Conservation (phyloP, 2,888 invertebrate species). For the Beris morrisii region DNA sequence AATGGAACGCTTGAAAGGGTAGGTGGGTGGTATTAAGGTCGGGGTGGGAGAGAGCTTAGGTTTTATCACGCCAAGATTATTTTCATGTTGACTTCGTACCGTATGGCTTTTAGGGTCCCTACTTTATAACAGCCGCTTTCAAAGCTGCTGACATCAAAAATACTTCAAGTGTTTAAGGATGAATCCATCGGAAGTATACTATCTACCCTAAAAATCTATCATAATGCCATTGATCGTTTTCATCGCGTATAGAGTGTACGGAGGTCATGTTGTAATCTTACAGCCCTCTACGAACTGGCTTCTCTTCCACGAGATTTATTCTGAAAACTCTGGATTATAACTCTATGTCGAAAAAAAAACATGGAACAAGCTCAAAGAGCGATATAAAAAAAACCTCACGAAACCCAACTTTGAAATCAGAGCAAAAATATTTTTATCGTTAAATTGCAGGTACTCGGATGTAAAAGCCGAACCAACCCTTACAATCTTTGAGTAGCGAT, state of each 20-base stretch:
- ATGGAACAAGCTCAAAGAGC: not conserved
- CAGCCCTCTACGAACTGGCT: no score
- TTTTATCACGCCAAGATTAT: constrained; percentile 19
- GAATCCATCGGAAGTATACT: not conserved
- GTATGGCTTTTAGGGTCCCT: not conserved
- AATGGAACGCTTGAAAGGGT: constrained; percentile 4
- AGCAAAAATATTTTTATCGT: constrained; percentile 28
- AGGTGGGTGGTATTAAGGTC: not conserved
- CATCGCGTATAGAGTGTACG: no score
- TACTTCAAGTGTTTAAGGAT: not conserved
- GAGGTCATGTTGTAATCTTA: no score
- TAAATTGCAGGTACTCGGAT: constrained; percentile 19
- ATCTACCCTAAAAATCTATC: constrained; percentile 20
- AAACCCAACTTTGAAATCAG: constrained; percentile 8
- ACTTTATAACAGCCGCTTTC: not conserved
- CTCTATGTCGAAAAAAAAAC: not conserved
- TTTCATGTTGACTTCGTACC: constrained; percentile 3
- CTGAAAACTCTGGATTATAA: no score
- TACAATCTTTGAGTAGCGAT: not conserved
- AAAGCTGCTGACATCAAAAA: constrained; percentile 1
- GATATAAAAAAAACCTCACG: not conserved
- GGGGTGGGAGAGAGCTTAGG: not conserved
- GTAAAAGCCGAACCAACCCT: not conserved
- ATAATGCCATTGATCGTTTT: no score
- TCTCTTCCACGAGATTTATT: no score